phyloP scores from a whole-genome alignment of 2,113 vertebrate genomes.

The Ia io region DNA sequence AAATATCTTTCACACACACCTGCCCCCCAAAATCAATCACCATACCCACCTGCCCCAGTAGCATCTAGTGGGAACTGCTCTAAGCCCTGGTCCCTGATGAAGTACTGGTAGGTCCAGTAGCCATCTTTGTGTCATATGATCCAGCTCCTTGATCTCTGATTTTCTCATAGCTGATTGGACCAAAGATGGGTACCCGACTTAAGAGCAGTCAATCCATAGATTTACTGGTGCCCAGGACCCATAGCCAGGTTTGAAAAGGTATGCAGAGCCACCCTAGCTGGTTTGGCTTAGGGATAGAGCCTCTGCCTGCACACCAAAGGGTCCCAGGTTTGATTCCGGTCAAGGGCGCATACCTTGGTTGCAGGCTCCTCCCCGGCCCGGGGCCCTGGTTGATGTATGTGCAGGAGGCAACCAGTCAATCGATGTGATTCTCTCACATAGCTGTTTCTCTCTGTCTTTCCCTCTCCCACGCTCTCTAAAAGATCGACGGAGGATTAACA shows the following conservation, averaged over 20 bases:
- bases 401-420: too few relatives aligned
- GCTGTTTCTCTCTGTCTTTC: too few relatives aligned
- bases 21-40: neutral
- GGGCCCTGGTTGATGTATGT: too few relatives aligned
- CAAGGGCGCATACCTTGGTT: too few relatives aligned
- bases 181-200: neutral
- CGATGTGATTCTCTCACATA: too few relatives aligned
- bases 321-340: too few relatives aligned
- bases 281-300: too few relatives aligned
- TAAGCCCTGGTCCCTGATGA: neutral
- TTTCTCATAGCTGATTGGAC: neutral
- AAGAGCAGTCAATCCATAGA: neutral
- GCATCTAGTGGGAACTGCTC: neutral
- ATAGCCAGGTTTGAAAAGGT: neutral
- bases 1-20: neutral
- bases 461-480: too few relatives aligned
- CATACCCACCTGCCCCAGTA: neutral
- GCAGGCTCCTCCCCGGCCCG: too few relatives aligned
- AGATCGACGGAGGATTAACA: too few relatives aligned
- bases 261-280: too few relatives aligned
- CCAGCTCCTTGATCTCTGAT: neutral
- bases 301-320: too few relatives aligned
- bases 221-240: neutral
- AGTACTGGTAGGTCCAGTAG: neutral
- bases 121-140: neutral